Evolutionary conservation across 2,888 invertebrate species (phyloP).

Genomic region (Apantesis nais): DNA sequence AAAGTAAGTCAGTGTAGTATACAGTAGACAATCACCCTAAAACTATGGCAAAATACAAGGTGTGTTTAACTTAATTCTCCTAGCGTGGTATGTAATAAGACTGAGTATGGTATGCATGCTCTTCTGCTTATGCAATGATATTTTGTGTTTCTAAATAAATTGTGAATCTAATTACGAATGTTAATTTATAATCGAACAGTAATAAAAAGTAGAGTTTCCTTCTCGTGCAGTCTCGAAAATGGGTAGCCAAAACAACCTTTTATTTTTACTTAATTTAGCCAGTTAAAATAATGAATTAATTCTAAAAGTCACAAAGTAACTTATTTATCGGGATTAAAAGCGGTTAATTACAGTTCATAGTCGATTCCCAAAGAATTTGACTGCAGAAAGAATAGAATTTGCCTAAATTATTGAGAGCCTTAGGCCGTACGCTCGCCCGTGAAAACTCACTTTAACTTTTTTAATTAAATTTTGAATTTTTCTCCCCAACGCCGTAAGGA

Average conservation of each 20-base stretch:
- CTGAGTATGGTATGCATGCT: background rate
- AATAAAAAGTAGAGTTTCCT: background rate
- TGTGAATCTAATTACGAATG: too few relatives aligned
- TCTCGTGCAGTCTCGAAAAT: background rate
- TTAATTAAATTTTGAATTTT: constrained; percentile 85
- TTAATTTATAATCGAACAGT: too few relatives aligned
- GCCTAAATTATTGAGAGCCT: constrained; percentile 75
- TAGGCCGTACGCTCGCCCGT: constrained; percentile 74
- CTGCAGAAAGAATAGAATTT: constrained; percentile 71
- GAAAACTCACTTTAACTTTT: constrained; percentile 85
- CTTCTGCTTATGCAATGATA: background rate
- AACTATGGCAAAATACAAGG: background rate
- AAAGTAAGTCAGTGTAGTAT: too few relatives aligned
- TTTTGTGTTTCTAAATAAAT: too few relatives aligned
- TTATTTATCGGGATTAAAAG: constrained; percentile 46
- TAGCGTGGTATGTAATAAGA: background rate
- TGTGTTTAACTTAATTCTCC: background rate
- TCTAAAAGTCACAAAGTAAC: constrained; percentile 36
- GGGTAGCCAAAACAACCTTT: constrained; percentile 4
- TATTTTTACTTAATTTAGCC: constrained; percentile 3
- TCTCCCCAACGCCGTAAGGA: constrained; percentile 64
- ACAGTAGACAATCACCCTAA: too few relatives aligned
- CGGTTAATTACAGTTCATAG: constrained; percentile 60
- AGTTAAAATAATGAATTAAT: constrained; percentile 17
- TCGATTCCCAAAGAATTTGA: constrained; percentile 59